A percentile compares a stretch with the other conserved stretches of the same genome.
Evolutionary conservation across 2,797 vertebrate species (phyloP).

Genomic region (Acridotheres tristis): DNA sequence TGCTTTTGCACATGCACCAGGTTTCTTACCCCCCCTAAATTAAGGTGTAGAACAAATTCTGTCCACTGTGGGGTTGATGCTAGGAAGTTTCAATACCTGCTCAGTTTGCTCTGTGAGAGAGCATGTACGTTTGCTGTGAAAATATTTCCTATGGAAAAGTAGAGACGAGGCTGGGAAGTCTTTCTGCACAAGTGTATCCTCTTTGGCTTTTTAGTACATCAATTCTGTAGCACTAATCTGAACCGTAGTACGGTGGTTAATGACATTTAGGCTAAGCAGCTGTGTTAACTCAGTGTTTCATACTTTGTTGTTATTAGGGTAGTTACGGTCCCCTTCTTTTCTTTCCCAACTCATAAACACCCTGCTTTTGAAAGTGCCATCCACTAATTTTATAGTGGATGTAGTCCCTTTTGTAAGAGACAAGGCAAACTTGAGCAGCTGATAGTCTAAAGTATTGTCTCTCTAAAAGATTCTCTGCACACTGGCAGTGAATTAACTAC

Average conservation of each 20-base stretch:
- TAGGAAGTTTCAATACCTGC: neutral
- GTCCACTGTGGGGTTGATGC: accelerated
- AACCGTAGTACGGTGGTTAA: accelerated
- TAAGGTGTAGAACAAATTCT: neutral
- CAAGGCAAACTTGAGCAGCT: neutral
- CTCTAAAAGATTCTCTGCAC: neutral
- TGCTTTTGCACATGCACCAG: neutral
- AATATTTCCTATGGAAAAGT: neutral
- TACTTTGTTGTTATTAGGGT: neutral
- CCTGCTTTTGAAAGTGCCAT: neutral
- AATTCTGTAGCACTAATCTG: neutral
- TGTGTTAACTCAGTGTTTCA: neutral
- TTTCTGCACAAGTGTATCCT: neutral
- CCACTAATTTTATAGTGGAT: neutral
- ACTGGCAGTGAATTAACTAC: neutral
- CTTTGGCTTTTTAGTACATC: neutral
- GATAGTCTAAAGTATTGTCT: neutral
- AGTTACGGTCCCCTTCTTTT: neutral
- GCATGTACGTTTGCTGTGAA: neutral
- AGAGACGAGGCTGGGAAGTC: neutral
- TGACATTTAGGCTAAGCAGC: neutral
- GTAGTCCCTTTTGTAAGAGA: neutral
- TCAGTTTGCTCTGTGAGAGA: neutral
- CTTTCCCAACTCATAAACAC: neutral
- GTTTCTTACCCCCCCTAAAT: neutral